Evolutionary conservation across 2,113 vertebrate genomes (phyloP).

Genomic region (Eretmochelys imbricata): DNA sequence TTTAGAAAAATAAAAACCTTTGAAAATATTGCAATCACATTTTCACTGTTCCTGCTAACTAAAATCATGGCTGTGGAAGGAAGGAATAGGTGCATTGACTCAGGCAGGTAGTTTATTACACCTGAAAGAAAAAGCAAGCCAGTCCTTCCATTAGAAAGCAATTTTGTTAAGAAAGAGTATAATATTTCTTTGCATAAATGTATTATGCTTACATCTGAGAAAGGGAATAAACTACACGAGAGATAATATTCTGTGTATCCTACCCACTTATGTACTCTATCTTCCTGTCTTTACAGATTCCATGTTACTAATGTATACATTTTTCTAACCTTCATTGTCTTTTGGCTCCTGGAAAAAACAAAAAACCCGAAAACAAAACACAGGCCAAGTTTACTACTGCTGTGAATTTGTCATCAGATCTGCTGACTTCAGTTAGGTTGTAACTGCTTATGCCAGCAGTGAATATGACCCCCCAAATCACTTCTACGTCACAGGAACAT

Average conservation of each 20-base stretch:
- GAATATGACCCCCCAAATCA: conserved; percentile 10
- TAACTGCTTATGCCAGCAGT: conserved; percentile 39
- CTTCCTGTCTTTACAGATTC: not conserved
- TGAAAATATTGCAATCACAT: not conserved
- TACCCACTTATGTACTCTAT: not conserved
- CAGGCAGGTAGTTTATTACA: not conserved
- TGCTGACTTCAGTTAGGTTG: not conserved
- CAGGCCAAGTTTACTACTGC: not conserved
- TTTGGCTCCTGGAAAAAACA: not conserved
- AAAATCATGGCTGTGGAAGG: conserved; percentile 31
- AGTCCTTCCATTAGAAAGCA: conserved; percentile 4
- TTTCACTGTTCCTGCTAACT: not conserved
- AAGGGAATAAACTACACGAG: not conserved
- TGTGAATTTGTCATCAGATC: conserved; percentile 15
- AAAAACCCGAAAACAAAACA: not conserved
- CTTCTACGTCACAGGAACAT: conserved; percentile 2
- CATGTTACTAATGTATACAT: not conserved
- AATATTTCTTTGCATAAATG: not conserved
- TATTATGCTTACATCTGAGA: not conserved
- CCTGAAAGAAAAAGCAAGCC: conserved; percentile 1
- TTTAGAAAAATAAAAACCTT: not conserved
- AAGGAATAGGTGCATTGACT: conserved; percentile 7
- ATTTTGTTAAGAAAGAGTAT: not conserved
- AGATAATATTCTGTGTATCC: not conserved
- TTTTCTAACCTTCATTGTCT: not conserved